Evolutionary conservation across 1,140 invertebrate genomes (phyloP).

Genomic region (Tigriopus japonicus): DNA sequence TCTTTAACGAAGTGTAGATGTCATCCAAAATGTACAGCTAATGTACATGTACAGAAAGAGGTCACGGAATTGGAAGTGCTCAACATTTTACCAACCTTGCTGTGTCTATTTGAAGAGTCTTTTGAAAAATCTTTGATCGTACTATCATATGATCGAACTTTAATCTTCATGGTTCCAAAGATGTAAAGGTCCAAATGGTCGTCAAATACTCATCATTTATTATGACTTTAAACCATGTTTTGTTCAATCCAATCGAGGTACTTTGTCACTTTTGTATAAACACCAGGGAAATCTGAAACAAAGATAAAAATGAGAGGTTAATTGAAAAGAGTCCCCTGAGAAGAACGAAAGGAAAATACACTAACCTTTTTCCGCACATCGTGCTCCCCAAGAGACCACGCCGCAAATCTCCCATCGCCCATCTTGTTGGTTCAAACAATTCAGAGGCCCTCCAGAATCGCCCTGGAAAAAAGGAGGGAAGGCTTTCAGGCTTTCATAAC

Average conservation of each 20-base stretch:
- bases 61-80: too few relatives aligned
- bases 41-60: too few relatives aligned
- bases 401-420: slow-evolving; percentile 2
- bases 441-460: slow-evolving; percentile 5
- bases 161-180: too few relatives aligned
- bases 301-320: background rate
- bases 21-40: too few relatives aligned
- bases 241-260: background rate
- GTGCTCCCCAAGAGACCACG: slow-evolving; percentile 3
- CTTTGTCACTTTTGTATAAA: background rate
- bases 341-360: background rate
- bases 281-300: background rate
- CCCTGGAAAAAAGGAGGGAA: background rate
- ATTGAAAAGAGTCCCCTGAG: background rate
- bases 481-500: background rate
- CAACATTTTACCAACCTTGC: too few relatives aligned
- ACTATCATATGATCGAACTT: too few relatives aligned
- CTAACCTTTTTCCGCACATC: slow-evolving; percentile 1
- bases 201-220: too few relatives aligned
- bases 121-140: too few relatives aligned
- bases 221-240: background rate
- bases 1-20: too few relatives aligned
- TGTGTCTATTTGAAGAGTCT: too few relatives aligned
- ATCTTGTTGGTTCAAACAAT: background rate
- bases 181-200: too few relatives aligned